Evolutionary conservation across 1,140 invertebrate genomes (phyloP).

Genomic region (Cecropterus lyciades): DNA sequence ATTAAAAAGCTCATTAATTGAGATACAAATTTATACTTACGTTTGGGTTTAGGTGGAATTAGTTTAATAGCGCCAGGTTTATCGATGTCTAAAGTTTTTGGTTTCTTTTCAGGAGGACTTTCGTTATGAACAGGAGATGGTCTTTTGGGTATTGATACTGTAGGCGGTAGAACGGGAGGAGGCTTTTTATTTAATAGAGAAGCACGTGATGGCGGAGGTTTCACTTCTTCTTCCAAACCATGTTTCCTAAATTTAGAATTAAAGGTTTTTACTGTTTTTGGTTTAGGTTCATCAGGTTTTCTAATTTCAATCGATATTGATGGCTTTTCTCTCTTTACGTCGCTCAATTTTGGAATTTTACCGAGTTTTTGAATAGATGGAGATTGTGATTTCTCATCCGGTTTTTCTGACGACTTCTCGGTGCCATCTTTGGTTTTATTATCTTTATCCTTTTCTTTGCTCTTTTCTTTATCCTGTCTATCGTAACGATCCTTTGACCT

Average conservation of each 20-base stretch:
- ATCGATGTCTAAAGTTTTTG: slow-evolving; percentile 87
- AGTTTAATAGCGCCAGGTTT: slow-evolving; percentile 92
- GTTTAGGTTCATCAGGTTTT: slow-evolving; percentile 87
- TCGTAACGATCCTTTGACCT: slow-evolving; percentile 59
- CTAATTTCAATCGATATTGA: slow-evolving; percentile 92
- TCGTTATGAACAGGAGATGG: slow-evolving; percentile 86
- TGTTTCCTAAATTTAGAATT: slow-evolving; percentile 95
- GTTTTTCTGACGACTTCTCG: slow-evolving; percentile 48
- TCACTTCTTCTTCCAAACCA: slow-evolving; percentile 92
- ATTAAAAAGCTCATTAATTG: slow-evolving; percentile 47
- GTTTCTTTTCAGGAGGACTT: slow-evolving; percentile 90
- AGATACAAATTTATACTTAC: slow-evolving; percentile 87
- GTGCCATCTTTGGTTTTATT: slow-evolving; percentile 31
- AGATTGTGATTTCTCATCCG: slow-evolving; percentile 78
- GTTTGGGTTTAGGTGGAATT: slow-evolving; percentile 94
- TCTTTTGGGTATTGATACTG: slow-evolving; percentile 85
- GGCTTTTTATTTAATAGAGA: slow-evolving; percentile 86
- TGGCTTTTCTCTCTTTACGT: slow-evolving; percentile 87
- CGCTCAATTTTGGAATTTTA: slow-evolving; percentile 90
- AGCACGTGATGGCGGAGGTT: slow-evolving; percentile 89
- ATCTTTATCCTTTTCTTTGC: slow-evolving; percentile 63
- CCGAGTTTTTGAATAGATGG: slow-evolving; percentile 88
- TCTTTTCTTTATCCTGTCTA: slow-evolving; percentile 54
- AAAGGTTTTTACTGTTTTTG: slow-evolving; percentile 95
- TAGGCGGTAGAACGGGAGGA: slow-evolving; percentile 78